Evolutionary conservation across 2,888 invertebrate species (phyloP).

Genomic region (Stratiomys singularior): DNA sequence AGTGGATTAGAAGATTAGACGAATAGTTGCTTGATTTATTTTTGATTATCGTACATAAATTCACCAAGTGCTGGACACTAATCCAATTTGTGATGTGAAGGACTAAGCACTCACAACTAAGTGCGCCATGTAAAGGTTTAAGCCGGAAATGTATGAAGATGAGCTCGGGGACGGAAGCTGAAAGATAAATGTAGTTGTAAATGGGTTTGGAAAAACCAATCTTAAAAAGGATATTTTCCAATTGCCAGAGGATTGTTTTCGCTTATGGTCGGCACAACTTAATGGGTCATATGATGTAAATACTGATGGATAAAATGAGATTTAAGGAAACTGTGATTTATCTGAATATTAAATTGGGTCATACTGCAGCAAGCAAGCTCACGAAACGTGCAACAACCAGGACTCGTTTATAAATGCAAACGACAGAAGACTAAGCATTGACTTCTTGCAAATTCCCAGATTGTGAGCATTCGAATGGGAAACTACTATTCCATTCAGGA

Average conservation of each 20-base stretch:
- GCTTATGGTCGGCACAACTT: not conserved
- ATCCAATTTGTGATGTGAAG: slow-evolving; percentile 38
- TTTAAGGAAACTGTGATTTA: no score
- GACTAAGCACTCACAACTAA: slow-evolving; percentile 12
- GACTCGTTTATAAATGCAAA: no score
- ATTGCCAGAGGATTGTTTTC: not conserved
- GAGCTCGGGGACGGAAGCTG: not conserved
- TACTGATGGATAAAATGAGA: no score
- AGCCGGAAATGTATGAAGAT: slow-evolving; percentile 4
- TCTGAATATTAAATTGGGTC: no score
- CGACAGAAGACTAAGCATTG: no score
- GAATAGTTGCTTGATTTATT: slow-evolving; percentile 40
- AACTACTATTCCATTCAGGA: no score
- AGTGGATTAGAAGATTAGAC: slow-evolving; percentile 43
- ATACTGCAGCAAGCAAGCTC: no score
- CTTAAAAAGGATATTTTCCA: slow-evolving; percentile 1
- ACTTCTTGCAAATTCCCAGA: no score
- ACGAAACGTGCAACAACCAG: no score
- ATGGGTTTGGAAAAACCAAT: not conserved
- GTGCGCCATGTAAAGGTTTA: slow-evolving; percentile 28
- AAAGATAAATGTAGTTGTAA: not conserved
- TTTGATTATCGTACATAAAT: slow-evolving; percentile 43
- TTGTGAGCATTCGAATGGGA: no score
- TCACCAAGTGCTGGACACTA: slow-evolving; percentile 43
- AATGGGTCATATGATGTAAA: not conserved